Base-by-base conservation (phyloP, 2,113 vertebrate species). In the Nothobranchius furzeri region DNA sequence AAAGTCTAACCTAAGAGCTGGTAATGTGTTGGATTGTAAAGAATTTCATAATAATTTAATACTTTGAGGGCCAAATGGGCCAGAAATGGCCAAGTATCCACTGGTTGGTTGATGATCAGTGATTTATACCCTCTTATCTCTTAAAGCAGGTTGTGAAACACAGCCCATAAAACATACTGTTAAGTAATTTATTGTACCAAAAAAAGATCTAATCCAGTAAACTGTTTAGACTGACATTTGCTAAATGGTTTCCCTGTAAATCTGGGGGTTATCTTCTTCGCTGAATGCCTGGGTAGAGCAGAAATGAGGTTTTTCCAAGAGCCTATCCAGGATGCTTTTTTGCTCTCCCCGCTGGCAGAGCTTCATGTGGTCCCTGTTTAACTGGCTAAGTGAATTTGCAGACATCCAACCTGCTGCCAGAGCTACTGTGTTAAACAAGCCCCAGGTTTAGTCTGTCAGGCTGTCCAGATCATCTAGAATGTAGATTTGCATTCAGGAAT, bases 321-420 rank as follows among this genome's bases (percentile, higher is more conserved):
- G 75, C 54, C 48, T 35, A 60, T 82, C 81, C 73, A 78, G 72
- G 63, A 77, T 53, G 15, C 68, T 86, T 77, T 61, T 73, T 71
- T 69, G 68, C 61, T 61, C 47, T 45, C 60, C 76, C 66, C 12
- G 2, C 42, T 79, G 73, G 69, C 71, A 75, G 60, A 9, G 54
- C 14, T 79, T 66, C 79, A 83, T 73, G 64, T 72, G 54, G 80
- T 76, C 57, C 65, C 68, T 86, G 70, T 85, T 83, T 61, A 72
- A 64, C 67, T 6, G 50, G 46, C 60, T 75, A 76, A 91, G 65
- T 86, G 78, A 79, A 69, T 67, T 63, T 75, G 20, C 87, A 88
- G 83, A 76, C 75, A 52, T 74, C 53, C 45, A 53, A 73, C 59
- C 64, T 47, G 81, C 69, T 81, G 81, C 82, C 82, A 78, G 75